phyloP scores from a whole-genome alignment of 2,888 invertebrate species.

The Hedychridium roseum region DNA sequence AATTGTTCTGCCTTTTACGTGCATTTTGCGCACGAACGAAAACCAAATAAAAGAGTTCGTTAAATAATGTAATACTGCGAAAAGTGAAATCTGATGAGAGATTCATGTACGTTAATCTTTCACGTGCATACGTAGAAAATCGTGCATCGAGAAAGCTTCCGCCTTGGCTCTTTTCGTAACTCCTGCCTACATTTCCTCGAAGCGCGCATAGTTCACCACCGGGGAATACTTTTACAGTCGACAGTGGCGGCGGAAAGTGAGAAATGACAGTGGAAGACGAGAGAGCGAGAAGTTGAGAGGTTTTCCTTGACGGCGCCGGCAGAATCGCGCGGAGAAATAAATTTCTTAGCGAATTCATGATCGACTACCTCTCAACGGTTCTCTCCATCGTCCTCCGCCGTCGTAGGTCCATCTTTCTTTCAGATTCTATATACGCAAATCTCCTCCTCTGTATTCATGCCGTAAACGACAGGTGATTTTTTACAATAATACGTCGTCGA shows the following conservation, averaged over 20 bases:
- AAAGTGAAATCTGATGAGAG: too few species aligned
- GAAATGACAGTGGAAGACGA: conserved; percentile 29
- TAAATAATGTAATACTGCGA: too few species aligned
- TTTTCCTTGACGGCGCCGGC: conserved; percentile 19
- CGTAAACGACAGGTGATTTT: not conserved
- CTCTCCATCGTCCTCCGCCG: too few species aligned
- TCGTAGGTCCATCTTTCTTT: too few species aligned
- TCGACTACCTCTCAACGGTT: conserved; percentile 25
- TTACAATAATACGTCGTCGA: not conserved
- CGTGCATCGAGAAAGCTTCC: too few species aligned
- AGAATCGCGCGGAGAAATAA: conserved; percentile 27
- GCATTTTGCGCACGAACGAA: too few species aligned
- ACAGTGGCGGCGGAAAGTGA: conserved; percentile 21
- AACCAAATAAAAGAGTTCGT: too few species aligned
- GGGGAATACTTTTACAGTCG: conserved; percentile 12
- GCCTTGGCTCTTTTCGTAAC: too few species aligned
- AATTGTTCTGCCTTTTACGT: too few species aligned
- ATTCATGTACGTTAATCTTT: too few species aligned
- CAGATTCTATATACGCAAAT: not conserved
- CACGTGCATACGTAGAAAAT: too few species aligned
- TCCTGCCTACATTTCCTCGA: too few species aligned
- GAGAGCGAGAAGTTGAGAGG: conserved; percentile 27
- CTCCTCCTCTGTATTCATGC: not conserved
- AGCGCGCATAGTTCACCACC: conserved; percentile 3
- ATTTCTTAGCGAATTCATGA: conserved; percentile 30